Base-by-base conservation (phyloP, 2,113 vertebrate species). In the Carassius gibelio region DNA sequence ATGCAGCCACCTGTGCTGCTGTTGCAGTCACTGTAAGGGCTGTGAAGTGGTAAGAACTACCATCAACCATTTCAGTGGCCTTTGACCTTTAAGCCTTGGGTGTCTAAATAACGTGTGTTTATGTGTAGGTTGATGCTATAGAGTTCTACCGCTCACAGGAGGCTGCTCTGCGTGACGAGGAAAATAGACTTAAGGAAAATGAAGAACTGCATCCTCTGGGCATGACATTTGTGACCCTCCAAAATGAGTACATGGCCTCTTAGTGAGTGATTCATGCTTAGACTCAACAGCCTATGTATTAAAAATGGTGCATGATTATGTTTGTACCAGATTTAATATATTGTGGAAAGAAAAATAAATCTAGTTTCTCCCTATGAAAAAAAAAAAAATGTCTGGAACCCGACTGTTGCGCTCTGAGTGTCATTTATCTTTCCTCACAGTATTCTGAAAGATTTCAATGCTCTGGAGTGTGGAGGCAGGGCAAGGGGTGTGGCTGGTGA, bases 391-490 rank as follows among this genome's bases (percentile, higher is more conserved):
- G 7, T 42, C 38, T 42, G 38, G 38, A 42, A 42, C 48, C 11
- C 13, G 0, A 26, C 26, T 26, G 26, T 26, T 26, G 26, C 3
- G 4, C 50, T 52, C 50, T 52, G 42, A 45, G 50, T 84, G 57
- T 81, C 64, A 71, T 21, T 82, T 66, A 42, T 38, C 6, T 83
- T 68, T 83, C 30, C 45, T 92, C 30, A 83, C 85, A 99, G 98
- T 81, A 94, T 99, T 88, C 93, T 99, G 79, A 98, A 96, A 89
- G 98, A 99, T 92, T 99, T 98, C 93, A 98, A 98, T 0, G 96
- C 96, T 14, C 93, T 98, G 34, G 91, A 96, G 75, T 98, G 96
- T 87, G 94, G 94, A 50, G 89, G 88, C 19, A 45, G 45, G 15
- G 14, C 71, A n/a, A 52, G 78, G 71, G 85, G 84, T 55, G 66